Base-by-base conservation (phyloP, 2,888 invertebrate species). In the Hydrotaea cyrtoneurina region DNA sequence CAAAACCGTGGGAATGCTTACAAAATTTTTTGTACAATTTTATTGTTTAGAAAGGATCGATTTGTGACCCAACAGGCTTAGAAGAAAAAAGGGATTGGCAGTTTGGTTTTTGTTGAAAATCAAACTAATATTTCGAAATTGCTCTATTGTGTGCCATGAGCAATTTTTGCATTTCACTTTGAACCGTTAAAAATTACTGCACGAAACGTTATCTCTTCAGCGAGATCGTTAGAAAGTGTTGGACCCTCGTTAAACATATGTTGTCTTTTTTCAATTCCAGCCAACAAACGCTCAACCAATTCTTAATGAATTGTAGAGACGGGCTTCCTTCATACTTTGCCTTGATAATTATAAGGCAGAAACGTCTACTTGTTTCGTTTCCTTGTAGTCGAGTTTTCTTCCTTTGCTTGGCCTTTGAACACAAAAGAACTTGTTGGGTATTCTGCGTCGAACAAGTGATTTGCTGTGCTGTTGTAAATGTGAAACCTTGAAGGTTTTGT, bases 181-280 rank as follows among this genome's bases (percentile, higher is more conserved):
- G 43, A 55, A 66, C 72, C 74, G 75, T 78, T 78, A 76, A 84
- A 84, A 81, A 83, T 80, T 74, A 26, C 31, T 75, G 50, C 39
- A 36, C 43, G 13, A 15, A 69, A 43, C 46, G 59, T 59, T 21
- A 69, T 43, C 21, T 69, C 19, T 66, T 21, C 66, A 43, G 2
- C 15, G 26, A 59, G 55, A 73, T 43, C 39, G 74, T 57, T 17
- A 86, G 86, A 87, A 88, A 87, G 86, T 88, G 89, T 86, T 87
- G 80, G 85, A 91, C 91, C 92, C 90, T 91, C 88, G 88, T 91
- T 89, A 90, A 89, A 88, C 91, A 91, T 87, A 91, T 91, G 92
- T 89, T 90, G 89, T 86, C 81, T 71, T 81, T 80, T 73, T 75
- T 11, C 15, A 19, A 0, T 62, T 13, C 31, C 13, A 15, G 23